These are phyloP conservation scores for Mallotus villosus DNA, from an alignment of 2,797 vertebrate genomes.

Conservation along the genomic window DNA sequence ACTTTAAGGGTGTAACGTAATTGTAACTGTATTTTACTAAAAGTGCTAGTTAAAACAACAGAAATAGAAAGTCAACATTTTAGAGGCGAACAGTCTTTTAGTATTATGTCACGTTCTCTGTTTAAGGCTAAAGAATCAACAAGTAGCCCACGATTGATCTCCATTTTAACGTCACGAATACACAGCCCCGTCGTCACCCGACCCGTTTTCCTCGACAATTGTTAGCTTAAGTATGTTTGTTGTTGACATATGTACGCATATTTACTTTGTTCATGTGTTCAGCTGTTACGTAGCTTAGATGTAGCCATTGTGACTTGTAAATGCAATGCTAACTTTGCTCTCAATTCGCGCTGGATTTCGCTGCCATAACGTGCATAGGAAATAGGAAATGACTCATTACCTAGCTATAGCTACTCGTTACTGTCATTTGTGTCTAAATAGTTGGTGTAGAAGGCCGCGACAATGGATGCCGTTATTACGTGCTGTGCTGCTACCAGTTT, in stretches of 20 bases:
- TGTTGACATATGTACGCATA: constrained; percentile 16
- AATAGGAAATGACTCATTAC: constrained; percentile 64
- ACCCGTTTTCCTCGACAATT: constrained; percentile 54
- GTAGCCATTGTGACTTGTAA: neutral
- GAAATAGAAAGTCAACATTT: neutral
- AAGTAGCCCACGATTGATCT: constrained; percentile 53
- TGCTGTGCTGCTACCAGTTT: too few species aligned
- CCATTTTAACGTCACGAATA: constrained; percentile 50
- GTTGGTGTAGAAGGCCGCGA: too few species aligned
- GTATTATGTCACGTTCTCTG: neutral
- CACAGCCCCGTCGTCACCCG: constrained; percentile 59
- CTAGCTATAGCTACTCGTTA: neutral
- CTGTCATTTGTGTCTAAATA: too few species aligned
- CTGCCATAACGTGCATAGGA: constrained; percentile 30
- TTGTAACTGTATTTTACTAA: neutral
- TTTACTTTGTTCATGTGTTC: neutral
- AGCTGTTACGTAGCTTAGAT: neutral
- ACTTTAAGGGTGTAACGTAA: constrained; percentile 5
- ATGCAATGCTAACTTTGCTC: constrained; percentile 19
- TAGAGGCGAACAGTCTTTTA: neutral
- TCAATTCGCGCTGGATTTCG: constrained; percentile 37
- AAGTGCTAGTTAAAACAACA: neutral
- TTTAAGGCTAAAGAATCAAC: constrained; percentile 51
- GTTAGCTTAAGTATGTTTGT: constrained; percentile 27
- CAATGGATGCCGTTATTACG: too few species aligned